Conservation (phyloP, 2,888 invertebrate genomes). For the Himalopsyche kuldschensis region DNA sequence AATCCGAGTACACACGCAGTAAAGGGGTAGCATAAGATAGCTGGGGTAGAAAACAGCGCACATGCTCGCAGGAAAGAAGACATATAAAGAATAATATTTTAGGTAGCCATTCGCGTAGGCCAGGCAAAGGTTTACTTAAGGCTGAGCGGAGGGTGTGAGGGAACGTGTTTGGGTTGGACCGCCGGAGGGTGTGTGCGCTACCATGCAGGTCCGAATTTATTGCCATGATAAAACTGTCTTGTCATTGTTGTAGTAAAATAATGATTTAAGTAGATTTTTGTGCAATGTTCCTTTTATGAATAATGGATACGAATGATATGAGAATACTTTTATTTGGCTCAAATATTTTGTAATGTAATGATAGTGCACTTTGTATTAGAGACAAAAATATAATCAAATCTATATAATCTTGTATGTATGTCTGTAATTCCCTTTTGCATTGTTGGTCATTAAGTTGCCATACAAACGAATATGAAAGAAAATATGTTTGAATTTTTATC, state of each 20-base stretch:
- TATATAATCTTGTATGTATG: too few relatives aligned
- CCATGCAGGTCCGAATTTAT: not conserved
- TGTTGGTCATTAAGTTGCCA: too few relatives aligned
- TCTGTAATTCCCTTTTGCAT: too few relatives aligned
- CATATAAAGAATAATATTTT: constrained; percentile 19
- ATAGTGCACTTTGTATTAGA: too few relatives aligned
- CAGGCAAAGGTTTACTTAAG: constrained; percentile 30
- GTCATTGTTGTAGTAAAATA: not conserved
- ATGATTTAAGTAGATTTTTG: not conserved
- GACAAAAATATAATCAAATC: too few relatives aligned
- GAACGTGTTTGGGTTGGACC: constrained; percentile 23
- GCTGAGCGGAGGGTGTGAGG: constrained; percentile 13
- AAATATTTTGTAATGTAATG: too few relatives aligned
- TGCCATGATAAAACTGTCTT: not conserved
- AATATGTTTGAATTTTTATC: too few relatives aligned
- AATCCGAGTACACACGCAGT: not conserved
- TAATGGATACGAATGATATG: not conserved
- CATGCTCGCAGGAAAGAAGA: not conserved
- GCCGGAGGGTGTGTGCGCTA: constrained; percentile 20
- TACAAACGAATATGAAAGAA: too few relatives aligned
- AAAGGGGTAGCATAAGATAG: not conserved
- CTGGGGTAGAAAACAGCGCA: not conserved
- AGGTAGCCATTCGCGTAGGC: constrained; percentile 17
- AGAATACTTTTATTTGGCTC: not conserved
- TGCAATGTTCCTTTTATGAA: not conserved